Base-by-base conservation (phyloP, 2,113 vertebrate species). In the Polypterus bichir region DNA sequence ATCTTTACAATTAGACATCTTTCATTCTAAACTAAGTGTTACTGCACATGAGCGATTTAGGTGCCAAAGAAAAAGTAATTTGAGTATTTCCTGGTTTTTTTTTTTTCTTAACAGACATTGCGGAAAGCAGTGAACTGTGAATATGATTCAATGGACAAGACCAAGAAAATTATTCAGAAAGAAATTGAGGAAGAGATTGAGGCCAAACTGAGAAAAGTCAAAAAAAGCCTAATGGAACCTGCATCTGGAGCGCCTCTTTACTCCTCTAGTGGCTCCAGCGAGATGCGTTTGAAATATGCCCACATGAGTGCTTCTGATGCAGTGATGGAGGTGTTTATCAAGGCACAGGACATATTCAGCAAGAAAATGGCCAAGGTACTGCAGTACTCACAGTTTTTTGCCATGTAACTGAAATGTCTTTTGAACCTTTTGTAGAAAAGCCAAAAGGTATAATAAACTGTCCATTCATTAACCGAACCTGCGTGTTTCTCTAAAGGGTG, bases 171-270 rank as follows among this genome's bases (percentile, higher is more conserved):
- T 46, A 78, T 88, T 64, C 77, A 79, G 73, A 76, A 5, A 51
- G 86, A 88, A 69, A 65, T 88, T 47, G 72, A 79, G 68, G 82
- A 86, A 46, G 85, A 88, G 61, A 73, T 69, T 2, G 8, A 63
- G 0, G 70, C 69, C 47, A 76, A 64, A 7, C 66, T 88, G 65
- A 78, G 66, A 52, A 88, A 82, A 68, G 59, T 85, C 6, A 88
- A 86, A 69, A 85, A 65, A 69, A 77, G 2, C 11, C 47, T 83
- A 46, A 45, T 86, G 7, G 84, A 85, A 9, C 65, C 69, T 0
- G 3, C 77, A 0, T 73, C 78, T 48, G 79, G 71, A 46, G 27
- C 67, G 1, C 60, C 61, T 3, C 66, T 64, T 48, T 73, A 69
- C 67, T 78, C 70, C 48, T 71, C 76, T 27, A 2, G 51, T 0